A percentile compares a stretch with the other conserved stretches of the same genome.
These are phyloP conservation scores for Carapus acus DNA, from an alignment of 2,797 vertebrate genomes.

Conservation along the genomic window DNA sequence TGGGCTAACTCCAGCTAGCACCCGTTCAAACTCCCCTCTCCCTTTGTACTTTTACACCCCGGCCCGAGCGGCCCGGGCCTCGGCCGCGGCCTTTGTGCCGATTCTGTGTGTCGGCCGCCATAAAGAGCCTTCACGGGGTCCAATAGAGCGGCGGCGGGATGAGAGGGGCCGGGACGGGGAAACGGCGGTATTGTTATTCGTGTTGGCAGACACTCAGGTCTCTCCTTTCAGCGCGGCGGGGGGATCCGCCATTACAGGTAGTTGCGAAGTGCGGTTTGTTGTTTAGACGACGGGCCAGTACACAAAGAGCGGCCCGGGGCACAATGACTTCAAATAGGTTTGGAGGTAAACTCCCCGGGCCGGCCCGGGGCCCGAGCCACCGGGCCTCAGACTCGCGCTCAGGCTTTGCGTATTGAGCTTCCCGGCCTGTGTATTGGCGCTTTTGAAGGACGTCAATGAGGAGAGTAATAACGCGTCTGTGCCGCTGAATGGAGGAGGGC, in stretches of 20 bases:
- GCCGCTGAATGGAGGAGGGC: constrained; percentile 32
- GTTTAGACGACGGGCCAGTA: constrained; percentile 69
- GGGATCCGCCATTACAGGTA: constrained; percentile 74
- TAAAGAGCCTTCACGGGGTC: too few relatives aligned
- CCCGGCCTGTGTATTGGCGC: constrained; percentile 67
- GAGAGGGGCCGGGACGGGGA: too few relatives aligned
- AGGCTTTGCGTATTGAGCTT: constrained; percentile 67
- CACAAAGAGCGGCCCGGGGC: constrained; percentile 66
- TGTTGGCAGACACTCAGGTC: constrained; percentile 68
- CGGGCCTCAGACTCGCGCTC: constrained; percentile 53
- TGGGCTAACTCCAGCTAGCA: too few relatives aligned
- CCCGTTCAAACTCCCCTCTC: too few relatives aligned
- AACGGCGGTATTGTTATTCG: too few relatives aligned
- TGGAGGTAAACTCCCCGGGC: constrained; percentile 71
- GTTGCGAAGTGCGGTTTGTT: constrained; percentile 75
- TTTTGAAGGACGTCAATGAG: constrained; percentile 61
- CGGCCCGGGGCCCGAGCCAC: constrained; percentile 46
- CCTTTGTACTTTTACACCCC: too few relatives aligned
- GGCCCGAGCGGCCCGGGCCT: too few relatives aligned
- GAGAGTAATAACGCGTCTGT: constrained; percentile 62
- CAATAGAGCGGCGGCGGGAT: too few relatives aligned
- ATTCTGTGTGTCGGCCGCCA: too few relatives aligned
- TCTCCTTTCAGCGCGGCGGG: constrained; percentile 59
- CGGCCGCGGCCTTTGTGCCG: too few relatives aligned
- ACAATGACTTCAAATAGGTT: constrained; percentile 82